Evolutionary conservation across 2,797 vertebrate species (phyloP).

Genomic region (Clarias fuscus): DNA sequence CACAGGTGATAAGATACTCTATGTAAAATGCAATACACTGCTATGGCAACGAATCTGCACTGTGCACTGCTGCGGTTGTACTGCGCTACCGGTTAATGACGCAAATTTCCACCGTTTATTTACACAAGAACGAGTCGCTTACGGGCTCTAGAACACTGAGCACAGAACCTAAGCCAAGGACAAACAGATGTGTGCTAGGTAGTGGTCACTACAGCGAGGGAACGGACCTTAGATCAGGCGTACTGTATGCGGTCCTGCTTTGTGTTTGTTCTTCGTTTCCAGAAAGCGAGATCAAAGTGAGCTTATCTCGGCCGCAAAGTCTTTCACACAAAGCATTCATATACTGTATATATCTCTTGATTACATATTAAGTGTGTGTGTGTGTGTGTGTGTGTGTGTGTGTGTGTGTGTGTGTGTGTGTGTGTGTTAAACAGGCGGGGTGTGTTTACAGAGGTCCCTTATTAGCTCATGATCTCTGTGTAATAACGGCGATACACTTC

Average conservation of each 20-base stretch:
- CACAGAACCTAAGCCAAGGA: not conserved
- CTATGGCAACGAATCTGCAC: not conserved
- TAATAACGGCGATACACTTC: conserved; percentile 43
- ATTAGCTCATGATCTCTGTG: conserved; percentile 26
- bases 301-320: conserved; percentile 7
- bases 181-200: not conserved
- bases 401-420: conserved; percentile 26
- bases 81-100: not conserved
- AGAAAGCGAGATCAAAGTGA: conserved; percentile 13
- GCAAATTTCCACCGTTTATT: not conserved
- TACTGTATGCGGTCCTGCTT: not conserved
- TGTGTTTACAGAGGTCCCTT: conserved; percentile 40
- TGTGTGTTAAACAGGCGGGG: conserved; percentile 44
- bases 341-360: conserved; percentile 26
- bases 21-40: not conserved
- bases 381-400: conserved; percentile 22
- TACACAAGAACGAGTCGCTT: not conserved
- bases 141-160: too few relatives aligned
- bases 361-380: conserved; percentile 19
- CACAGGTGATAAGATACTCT: not conserved
- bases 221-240: not conserved
- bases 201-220: not conserved
- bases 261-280: conserved; percentile 2
- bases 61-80: too few relatives aligned
- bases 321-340: conserved; percentile 21